These are phyloP conservation scores for Vombatus ursinus DNA, from an alignment of 2,113 vertebrate species.

Conservation along the genomic window DNA sequence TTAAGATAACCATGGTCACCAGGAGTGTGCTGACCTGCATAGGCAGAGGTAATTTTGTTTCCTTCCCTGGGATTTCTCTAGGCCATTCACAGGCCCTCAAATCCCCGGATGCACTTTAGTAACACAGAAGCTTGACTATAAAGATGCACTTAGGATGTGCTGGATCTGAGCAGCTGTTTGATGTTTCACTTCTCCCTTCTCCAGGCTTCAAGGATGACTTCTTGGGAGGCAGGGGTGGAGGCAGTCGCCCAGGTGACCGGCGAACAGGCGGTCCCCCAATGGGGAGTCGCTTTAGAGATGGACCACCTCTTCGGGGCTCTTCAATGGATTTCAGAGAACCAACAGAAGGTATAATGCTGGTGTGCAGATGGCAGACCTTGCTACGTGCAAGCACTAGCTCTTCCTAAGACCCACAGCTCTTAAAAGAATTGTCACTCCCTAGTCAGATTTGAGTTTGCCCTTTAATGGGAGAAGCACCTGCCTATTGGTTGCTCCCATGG, in stretches of 20 bases:
- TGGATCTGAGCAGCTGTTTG: neutral
- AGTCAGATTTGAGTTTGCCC: neutral
- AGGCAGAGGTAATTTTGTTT: neutral
- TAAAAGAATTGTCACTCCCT: neutral
- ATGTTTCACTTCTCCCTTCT: slow-evolving; percentile 34
- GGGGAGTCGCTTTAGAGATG: slow-evolving; percentile 92
- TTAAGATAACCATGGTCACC: neutral
- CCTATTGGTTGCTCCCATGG: neutral
- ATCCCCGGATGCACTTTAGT: neutral
- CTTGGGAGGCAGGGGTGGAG: slow-evolving; percentile 91
- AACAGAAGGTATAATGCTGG: slow-evolving; percentile 89
- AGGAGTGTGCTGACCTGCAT: neutral
- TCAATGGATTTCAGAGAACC: slow-evolving; percentile 97
- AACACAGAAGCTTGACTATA: too few species aligned
- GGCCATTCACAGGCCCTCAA: neutral
- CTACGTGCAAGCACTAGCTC: accelerated
- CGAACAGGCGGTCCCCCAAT: slow-evolving; percentile 85
- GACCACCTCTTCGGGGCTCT: slow-evolving; percentile 89
- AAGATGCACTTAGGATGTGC: neutral
- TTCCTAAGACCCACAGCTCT: neutral
- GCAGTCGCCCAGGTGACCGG: slow-evolving; percentile 91
- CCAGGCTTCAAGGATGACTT: slow-evolving; percentile 95
- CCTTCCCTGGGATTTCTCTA: neutral
- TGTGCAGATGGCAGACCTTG: accelerated
- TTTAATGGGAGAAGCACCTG: neutral